phyloP scores from a whole-genome alignment of 2,113 vertebrate species.

The Campylomormyrus tamandua region DNA sequence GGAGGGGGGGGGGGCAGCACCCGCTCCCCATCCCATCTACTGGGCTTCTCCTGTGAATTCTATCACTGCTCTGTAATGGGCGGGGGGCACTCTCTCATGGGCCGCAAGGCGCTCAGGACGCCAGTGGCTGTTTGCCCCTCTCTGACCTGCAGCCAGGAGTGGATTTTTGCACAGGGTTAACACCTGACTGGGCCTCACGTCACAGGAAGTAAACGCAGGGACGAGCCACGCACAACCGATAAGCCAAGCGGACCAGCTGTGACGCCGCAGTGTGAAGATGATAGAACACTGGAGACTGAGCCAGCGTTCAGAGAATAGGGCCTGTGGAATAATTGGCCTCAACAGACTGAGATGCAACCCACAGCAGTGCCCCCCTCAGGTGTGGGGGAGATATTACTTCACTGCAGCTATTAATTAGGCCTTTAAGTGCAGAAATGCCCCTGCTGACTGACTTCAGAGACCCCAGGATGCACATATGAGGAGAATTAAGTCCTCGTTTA shows the following conservation, averaged over 20 bases:
- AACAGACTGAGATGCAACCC: background rate
- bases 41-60: constrained; percentile 35
- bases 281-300: background rate
- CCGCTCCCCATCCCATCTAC: constrained; percentile 22
- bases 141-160: background rate
- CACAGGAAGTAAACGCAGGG: background rate
- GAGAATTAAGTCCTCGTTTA: constrained; percentile 85
- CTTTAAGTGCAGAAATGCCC: constrained; percentile 67
- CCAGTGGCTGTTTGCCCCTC: background rate
- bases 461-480: constrained; percentile 84
- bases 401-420: constrained; percentile 78
- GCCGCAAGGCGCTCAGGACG: background rate
- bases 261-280: background rate
- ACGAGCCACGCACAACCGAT: background rate
- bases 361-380: background rate
- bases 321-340: background rate
- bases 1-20: constrained; percentile 14
- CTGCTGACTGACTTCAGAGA: constrained; percentile 61
- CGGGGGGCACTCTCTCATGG: background rate
- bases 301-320: background rate
- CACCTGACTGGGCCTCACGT: background rate
- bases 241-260: background rate
- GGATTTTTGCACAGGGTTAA: background rate
- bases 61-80: constrained; percentile 33
- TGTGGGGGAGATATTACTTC: constrained; percentile 27